phyloP scores from a whole-genome alignment of 2,888 invertebrate species.

The Parnassius mnemosyne region DNA sequence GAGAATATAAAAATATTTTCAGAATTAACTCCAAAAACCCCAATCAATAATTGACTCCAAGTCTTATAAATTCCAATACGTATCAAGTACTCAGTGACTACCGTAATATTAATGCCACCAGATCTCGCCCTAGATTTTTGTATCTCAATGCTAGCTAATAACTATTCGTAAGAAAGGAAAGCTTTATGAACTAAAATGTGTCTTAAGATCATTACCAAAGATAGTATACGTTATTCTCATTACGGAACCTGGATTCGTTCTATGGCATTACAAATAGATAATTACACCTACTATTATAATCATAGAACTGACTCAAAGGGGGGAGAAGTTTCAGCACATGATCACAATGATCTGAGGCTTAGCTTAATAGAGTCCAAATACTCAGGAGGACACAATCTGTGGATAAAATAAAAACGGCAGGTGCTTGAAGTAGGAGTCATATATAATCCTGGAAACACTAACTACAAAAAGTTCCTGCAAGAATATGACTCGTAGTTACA shows the following conservation, averaged over 20 bases:
- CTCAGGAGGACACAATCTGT: too few relatives aligned
- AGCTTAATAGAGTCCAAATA: too few relatives aligned
- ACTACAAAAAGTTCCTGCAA: too few relatives aligned
- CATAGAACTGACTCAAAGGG: slow-evolving; percentile 30
- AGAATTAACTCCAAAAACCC: slow-evolving; percentile 32
- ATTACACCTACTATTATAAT: slow-evolving; percentile 21
- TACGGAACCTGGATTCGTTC: slow-evolving; percentile 35
- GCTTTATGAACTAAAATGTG: slow-evolving; percentile 33
- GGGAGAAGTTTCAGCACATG: slow-evolving; percentile 37
- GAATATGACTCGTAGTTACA: too few relatives aligned
- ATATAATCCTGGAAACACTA: too few relatives aligned
- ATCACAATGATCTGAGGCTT: slow-evolving; percentile 19
- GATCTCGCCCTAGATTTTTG: slow-evolving; percentile 31
- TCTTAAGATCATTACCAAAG: slow-evolving; percentile 23
- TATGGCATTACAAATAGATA: slow-evolving; percentile 25
- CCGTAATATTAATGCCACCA: neutral
- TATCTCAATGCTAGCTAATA: slow-evolving; percentile 35
- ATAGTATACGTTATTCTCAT: slow-evolving; percentile 27
- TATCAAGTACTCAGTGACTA: too few relatives aligned
- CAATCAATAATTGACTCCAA: too few relatives aligned
- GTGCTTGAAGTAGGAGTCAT: too few relatives aligned
- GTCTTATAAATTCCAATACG: too few relatives aligned
- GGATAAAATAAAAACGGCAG: too few relatives aligned
- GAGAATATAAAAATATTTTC: slow-evolving; percentile 31
- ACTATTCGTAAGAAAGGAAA: slow-evolving; percentile 33